Conservation (phyloP, 2,888 invertebrate species). For the Papilio demoleus region DNA sequence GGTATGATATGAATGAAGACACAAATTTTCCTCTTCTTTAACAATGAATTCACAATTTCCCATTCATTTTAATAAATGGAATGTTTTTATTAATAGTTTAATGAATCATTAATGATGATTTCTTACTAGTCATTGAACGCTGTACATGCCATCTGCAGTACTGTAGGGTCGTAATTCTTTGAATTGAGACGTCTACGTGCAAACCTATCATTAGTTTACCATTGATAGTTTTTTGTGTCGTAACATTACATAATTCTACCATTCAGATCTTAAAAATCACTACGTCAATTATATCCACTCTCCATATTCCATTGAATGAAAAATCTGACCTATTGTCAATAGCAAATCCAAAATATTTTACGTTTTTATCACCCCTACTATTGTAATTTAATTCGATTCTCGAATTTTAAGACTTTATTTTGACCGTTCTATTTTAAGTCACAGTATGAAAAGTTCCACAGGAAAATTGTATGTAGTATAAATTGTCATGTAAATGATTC, state of each 20-base stretch:
- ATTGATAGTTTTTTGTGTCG: not conserved
- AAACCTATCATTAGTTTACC: not conserved
- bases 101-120: no score
- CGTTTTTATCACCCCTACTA: no score
- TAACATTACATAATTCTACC: conserved; percentile 3
- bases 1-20: no score
- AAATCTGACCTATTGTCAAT: not conserved
- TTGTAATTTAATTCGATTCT: no score
- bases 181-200: not conserved
- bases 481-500: conserved; percentile 9
- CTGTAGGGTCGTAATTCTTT: not conserved
- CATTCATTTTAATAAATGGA: no score
- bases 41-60: no score
- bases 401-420: not conserved
- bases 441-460: not conserved
- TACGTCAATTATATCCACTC: not conserved
- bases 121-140: no score
- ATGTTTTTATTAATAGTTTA: no score
- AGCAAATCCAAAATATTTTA: no score
- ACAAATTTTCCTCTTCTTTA: no score
- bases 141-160: no score
- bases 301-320: not conserved
- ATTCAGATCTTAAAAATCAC: not conserved
- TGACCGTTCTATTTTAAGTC: not conserved
- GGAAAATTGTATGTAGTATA: conserved; percentile 14